These are phyloP conservation scores for Drosophila mulleri DNA, from an alignment of 2,888 invertebrate species.

Conservation along the genomic window DNA sequence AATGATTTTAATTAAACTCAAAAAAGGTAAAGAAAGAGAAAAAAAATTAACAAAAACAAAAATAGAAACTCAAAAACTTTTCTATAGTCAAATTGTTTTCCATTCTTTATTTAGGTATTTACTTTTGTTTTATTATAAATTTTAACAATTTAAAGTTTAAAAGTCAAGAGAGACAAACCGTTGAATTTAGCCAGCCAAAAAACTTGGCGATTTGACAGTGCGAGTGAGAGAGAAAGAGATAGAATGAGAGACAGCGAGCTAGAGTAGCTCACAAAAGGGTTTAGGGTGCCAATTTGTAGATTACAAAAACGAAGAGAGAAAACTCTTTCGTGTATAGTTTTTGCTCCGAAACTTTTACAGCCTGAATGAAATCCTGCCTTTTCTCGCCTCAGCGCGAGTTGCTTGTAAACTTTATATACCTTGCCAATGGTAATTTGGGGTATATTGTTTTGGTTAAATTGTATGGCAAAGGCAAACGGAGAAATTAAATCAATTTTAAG, in stretches of 20 bases:
- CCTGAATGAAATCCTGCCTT: slow-evolving; percentile 11
- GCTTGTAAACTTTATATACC: slow-evolving; percentile 13
- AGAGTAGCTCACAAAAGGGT: slow-evolving; percentile 32
- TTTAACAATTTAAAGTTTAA: slow-evolving; percentile 57
- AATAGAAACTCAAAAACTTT: slow-evolving; percentile 25
- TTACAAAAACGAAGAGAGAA: slow-evolving; percentile 27
- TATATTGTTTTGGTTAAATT: not conserved
- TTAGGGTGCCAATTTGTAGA: slow-evolving; percentile 68
- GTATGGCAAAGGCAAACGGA: not conserved
- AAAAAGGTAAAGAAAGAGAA: slow-evolving; percentile 10
- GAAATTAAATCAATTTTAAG: not conserved
- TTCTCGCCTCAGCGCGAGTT: slow-evolving; percentile 1
- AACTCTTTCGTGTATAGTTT: slow-evolving; percentile 30
- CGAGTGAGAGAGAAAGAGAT: not conserved
- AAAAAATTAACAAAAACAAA: slow-evolving; percentile 4
- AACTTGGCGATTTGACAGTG: slow-evolving; percentile 57
- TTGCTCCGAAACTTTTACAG: slow-evolving; percentile 24
- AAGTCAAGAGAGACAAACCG: slow-evolving; percentile 50
- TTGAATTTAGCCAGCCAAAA: slow-evolving; percentile 35
- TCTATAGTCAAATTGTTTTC: slow-evolving; percentile 23
- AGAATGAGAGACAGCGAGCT: not conserved
- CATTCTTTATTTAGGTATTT: not conserved
- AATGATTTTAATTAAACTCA: slow-evolving; percentile 28
- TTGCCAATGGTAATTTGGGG: not conserved
- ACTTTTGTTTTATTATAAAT: not conserved